phyloP scores from a whole-genome alignment of 2,888 invertebrate species.

The Catocala fraxini region DNA sequence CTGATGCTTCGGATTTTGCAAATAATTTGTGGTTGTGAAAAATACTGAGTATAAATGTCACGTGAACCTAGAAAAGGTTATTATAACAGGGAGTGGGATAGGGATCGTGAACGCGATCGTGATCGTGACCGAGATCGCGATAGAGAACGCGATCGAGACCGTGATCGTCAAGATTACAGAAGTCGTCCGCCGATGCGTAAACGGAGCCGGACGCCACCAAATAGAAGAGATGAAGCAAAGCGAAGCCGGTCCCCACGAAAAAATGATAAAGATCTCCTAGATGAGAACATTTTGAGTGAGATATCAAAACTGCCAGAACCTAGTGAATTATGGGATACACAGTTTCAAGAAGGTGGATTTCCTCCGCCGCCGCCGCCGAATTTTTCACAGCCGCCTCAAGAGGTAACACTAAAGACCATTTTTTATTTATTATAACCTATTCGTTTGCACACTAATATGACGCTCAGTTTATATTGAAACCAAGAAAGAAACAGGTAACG shows the following conservation, averaged over 20 bases:
- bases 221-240: constrained; percentile 16
- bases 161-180: constrained; percentile 52
- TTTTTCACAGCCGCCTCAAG: constrained; percentile 51
- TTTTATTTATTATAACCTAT: neutral
- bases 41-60: constrained; percentile 52
- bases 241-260: constrained; percentile 75
- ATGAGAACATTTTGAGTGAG: constrained; percentile 79
- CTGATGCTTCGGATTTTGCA: neutral
- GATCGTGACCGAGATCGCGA: constrained; percentile 62
- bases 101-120: constrained; percentile 59
- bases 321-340: constrained; percentile 79
- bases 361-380: constrained; percentile 55
- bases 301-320: constrained; percentile 80
- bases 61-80: constrained; percentile 64
- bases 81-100: constrained; percentile 57
- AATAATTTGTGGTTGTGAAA: constrained; percentile 2
- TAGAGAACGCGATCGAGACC: constrained; percentile 53
- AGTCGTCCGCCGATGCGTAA: constrained; percentile 55
- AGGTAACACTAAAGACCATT: constrained; percentile 52
- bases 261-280: constrained; percentile 73
- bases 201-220: constrained; percentile 64
- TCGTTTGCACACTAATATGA: no score
- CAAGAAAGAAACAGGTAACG: no score
- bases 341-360: constrained; percentile 68
- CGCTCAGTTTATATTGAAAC: no score